A percentile compares a stretch with the other conserved stretches of the same genome.
phyloP scores from a whole-genome alignment of 2,888 invertebrate species.

The Metellina segmentata region DNA sequence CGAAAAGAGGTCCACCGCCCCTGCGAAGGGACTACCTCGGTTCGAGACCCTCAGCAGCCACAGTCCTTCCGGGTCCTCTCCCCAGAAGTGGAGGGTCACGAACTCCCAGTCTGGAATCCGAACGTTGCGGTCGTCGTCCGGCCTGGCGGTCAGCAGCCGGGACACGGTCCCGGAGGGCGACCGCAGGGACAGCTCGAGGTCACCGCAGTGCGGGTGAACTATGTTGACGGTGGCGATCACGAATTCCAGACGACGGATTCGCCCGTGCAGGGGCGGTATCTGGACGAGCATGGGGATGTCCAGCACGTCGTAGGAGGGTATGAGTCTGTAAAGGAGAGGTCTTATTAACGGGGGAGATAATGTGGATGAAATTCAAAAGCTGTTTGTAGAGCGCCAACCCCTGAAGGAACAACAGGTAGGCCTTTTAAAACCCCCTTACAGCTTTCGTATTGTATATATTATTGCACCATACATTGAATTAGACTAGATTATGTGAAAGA shows the following conservation, averaged over 20 bases:
- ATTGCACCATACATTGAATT: no score
- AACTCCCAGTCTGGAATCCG: slow-evolving; percentile 92
- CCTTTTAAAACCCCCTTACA: no score
- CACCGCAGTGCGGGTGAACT: slow-evolving; percentile 87
- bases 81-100: slow-evolving; percentile 95
- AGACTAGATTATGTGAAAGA: no score
- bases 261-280: background rate
- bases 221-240: slow-evolving; percentile 88
- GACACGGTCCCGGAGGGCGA: slow-evolving; percentile 89
- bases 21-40: slow-evolving; percentile 78
- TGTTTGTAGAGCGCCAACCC: no score
- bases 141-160: slow-evolving; percentile 87
- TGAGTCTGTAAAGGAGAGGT: background rate
- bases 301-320: background rate
- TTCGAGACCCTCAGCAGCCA: slow-evolving; percentile 81
- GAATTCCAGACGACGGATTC: slow-evolving; percentile 88
- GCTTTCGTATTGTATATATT: no score
- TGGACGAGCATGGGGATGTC: slow-evolving; percentile 1
- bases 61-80: slow-evolving; percentile 88
- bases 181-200: slow-evolving; percentile 87
- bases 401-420: no score
- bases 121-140: slow-evolving; percentile 85
- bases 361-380: no score
- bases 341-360: no score
- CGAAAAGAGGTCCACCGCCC: slow-evolving; percentile 37